These are phyloP conservation scores for Carassius auratus DNA, from an alignment of 2,113 vertebrate species.

Conservation along the genomic window DNA sequence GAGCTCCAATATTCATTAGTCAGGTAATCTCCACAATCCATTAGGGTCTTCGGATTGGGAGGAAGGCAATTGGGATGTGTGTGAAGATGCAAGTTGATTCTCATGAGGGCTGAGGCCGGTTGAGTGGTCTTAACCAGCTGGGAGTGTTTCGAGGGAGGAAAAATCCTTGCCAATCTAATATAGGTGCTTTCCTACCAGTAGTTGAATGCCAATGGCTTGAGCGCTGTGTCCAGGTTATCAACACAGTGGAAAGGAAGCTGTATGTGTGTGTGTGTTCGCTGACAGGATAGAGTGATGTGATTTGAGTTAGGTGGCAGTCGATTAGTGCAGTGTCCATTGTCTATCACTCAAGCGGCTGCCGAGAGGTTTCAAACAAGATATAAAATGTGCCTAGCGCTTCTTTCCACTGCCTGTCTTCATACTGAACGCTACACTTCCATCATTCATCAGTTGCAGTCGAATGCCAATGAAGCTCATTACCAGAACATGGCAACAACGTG, in stretches of 20 bases:
- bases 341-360: conserved; percentile 38
- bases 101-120: conserved; percentile 42
- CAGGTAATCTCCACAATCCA: conserved; percentile 62
- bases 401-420: conserved; percentile 38
- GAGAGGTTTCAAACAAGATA: conserved; percentile 48
- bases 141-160: conserved; percentile 46
- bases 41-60: conserved; percentile 55
- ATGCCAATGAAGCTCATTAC: conserved; percentile 42
- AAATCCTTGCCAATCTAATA: conserved; percentile 73
- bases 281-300: conserved; percentile 37
- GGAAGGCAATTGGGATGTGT: conserved; percentile 41
- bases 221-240: conserved; percentile 48
- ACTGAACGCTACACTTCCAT: conserved; percentile 26
- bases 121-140: conserved; percentile 45
- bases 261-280: conserved; percentile 42
- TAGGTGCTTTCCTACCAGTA: conserved; percentile 62
- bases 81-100: conserved; percentile 38
- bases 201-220: conserved; percentile 69
- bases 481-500: conserved; percentile 6
- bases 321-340: conserved; percentile 55
- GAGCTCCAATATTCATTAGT: conserved; percentile 66
- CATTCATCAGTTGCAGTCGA: conserved; percentile 49
- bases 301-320: conserved; percentile 53
- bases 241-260: not conserved
- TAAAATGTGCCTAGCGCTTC: conserved; percentile 28